Percentiles rank a stretch among this genome's conserved stretches.
These are phyloP conservation scores for Centropristis striata DNA, from an alignment of 2,113 vertebrate genomes.

Conservation along the genomic window DNA sequence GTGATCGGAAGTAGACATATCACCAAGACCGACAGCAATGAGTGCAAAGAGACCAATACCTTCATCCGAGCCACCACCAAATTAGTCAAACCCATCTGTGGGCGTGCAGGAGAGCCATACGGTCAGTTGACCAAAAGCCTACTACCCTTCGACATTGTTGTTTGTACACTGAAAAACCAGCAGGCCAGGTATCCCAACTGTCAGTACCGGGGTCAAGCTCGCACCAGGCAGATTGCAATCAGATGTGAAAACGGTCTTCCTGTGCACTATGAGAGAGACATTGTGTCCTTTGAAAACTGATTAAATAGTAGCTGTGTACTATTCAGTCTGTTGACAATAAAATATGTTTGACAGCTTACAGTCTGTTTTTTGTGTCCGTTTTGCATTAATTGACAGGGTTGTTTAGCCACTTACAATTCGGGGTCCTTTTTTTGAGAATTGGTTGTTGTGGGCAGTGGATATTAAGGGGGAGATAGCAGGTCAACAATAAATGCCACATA, in stretches of 20 bases:
- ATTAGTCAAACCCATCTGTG: not conserved
- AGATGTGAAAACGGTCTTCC: constrained; percentile 9
- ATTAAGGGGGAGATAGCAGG: too few relatives aligned
- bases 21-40: not conserved
- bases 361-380: not conserved
- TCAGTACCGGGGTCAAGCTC: constrained; percentile 11
- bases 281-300: constrained; percentile 19
- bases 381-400: not conserved
- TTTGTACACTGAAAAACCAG: constrained; percentile 21
- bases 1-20: fast-evolving
- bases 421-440: too few relatives aligned
- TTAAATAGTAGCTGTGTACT: not conserved
- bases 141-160: constrained; percentile 32
- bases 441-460: too few relatives aligned
- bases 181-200: not conserved
- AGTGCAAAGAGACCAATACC: constrained; percentile 55
- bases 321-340: not conserved
- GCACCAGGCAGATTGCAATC: constrained; percentile 41
- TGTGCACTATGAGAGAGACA: constrained; percentile 44
- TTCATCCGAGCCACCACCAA: constrained; percentile 39
- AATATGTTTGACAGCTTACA: not conserved
- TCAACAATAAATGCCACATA: too few relatives aligned
- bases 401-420: too few relatives aligned
- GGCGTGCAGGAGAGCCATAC: fast-evolving
- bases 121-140: constrained; percentile 24